Evolutionary conservation across 2,797 vertebrate species (phyloP).

Genomic region (Sylvilagus floridanus): DNA sequence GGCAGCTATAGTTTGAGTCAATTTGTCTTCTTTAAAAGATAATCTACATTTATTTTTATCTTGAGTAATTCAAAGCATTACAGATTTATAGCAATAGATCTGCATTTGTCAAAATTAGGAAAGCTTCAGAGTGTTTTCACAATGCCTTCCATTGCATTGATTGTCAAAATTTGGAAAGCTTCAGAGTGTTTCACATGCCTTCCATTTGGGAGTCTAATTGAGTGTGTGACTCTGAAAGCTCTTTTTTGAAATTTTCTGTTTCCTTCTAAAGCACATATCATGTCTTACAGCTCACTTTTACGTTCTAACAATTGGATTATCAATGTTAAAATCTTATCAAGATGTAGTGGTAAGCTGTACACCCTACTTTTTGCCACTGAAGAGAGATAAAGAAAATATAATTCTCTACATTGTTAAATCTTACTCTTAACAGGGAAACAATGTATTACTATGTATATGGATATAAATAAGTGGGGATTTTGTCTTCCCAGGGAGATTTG

Average conservation of each 20-base stretch:
- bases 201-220: conserved; percentile 57
- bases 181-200: conserved; percentile 32
- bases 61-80: conserved; percentile 50
- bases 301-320: background rate
- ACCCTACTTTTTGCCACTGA: background rate
- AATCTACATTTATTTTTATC: conserved; percentile 71
- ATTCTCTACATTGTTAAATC: background rate
- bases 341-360: background rate
- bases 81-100: conserved; percentile 23
- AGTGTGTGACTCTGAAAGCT: background rate
- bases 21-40: conserved; percentile 61
- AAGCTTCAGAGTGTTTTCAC: conserved; percentile 25
- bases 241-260: background rate
- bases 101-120: conserved; percentile 54
- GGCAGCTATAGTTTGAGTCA: conserved; percentile 59
- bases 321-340: background rate
- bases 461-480: background rate
- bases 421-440: background rate
- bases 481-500: background rate
- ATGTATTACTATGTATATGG: background rate
- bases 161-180: conserved; percentile 50
- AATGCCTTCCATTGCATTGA: conserved; percentile 47
- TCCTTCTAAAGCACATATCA: background rate
- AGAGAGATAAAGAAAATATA: background rate
- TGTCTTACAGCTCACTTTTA: conserved; percentile 8